phyloP scores from a whole-genome alignment of 2,797 vertebrate genomes.

The Phoxinus dragarum region DNA sequence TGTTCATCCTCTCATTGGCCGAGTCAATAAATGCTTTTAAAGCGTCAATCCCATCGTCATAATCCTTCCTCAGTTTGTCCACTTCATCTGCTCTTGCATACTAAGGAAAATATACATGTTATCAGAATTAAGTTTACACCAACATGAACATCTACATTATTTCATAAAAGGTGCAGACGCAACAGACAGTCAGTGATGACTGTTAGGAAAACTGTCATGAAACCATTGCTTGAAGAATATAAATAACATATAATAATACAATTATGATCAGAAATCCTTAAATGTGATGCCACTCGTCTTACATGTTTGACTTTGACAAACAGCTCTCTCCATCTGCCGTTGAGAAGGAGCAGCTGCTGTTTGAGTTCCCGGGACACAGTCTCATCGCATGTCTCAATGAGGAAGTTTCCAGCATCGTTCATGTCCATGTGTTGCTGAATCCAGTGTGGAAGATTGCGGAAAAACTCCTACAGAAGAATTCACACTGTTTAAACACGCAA shows the following conservation, averaged over 20 bases:
- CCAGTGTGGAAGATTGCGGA: slow-evolving; percentile 93
- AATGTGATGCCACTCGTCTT: slow-evolving; percentile 2
- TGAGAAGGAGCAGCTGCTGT: slow-evolving; percentile 93
- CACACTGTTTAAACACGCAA: not conserved
- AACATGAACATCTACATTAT: not conserved
- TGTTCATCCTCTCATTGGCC: slow-evolving; percentile 86
- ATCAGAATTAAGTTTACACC: not conserved
- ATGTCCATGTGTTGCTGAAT: slow-evolving; percentile 96
- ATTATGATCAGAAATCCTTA: not conserved
- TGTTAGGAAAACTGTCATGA: not conserved
- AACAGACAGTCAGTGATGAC: not conserved
- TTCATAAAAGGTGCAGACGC: not conserved
- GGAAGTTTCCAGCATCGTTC: slow-evolving; percentile 98
- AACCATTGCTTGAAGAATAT: too few relatives aligned
- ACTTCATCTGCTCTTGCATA: slow-evolving; percentile 94
- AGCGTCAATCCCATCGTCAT: slow-evolving; percentile 83
- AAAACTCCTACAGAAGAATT: slow-evolving; percentile 86
- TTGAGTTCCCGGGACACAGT: slow-evolving; percentile 94
- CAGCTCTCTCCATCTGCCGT: slow-evolving; percentile 95
- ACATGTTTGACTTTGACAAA: slow-evolving; percentile 99
- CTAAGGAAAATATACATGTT: slow-evolving; percentile 67
- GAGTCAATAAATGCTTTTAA: slow-evolving; percentile 88
- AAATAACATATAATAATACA: not conserved
- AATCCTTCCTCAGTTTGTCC: slow-evolving; percentile 91
- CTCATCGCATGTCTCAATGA: slow-evolving; percentile 98